Base-by-base conservation (phyloP, 2,113 vertebrate species). In the Callipepla californica region DNA sequence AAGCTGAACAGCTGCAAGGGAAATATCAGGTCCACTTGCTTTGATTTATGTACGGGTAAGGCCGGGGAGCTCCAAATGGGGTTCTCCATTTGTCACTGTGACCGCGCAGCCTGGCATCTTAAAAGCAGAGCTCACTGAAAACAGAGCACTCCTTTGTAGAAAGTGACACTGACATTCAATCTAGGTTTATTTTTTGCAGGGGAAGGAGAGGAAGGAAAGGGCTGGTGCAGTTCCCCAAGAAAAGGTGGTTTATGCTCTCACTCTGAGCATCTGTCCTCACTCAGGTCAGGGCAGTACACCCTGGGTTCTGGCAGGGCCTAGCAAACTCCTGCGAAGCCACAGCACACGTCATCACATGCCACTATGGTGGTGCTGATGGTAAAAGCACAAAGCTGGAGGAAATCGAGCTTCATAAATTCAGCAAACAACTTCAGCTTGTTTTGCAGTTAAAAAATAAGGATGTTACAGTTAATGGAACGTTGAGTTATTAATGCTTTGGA, bases 161-260 rank as follows among this genome's bases (percentile, higher is more conserved):
- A 55, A 91, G 91, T 94, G 94, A 95, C 95, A 94, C 63, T 92
- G 87, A 91, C 91, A 87, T 90, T 94, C 93, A 93, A 94, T 96
- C 94, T 87, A 12, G 76, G 93, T 90, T 95, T 94, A 63, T 95
- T 93, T 92, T 91, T 85, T 67, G 68, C 72, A 59, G 34, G 45
- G 38, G 44, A 85, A 91, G 63, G 59, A 40, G 55, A 53, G n/a
- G 58, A 57, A 93, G 80, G 68, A 28, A 2, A 40, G 85, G 22
- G 50, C 82, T 30, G 45, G 53, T 36, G 53, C 68, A 59, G 87
- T 45, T 95, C 30, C 62, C 92, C 16, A 0, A 61, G 67, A 75
- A 65, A 20, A 82, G 74, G 84, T 34, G 87, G 48, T 65, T 85
- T 82, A 68, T 68, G 20, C 40, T 6, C 51, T 59, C 11, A 44